Percentiles rank a stretch among this genome's conserved stretches.
Conservation (phyloP, 2,113 vertebrate species). For the Kryptolebias marmoratus region DNA sequence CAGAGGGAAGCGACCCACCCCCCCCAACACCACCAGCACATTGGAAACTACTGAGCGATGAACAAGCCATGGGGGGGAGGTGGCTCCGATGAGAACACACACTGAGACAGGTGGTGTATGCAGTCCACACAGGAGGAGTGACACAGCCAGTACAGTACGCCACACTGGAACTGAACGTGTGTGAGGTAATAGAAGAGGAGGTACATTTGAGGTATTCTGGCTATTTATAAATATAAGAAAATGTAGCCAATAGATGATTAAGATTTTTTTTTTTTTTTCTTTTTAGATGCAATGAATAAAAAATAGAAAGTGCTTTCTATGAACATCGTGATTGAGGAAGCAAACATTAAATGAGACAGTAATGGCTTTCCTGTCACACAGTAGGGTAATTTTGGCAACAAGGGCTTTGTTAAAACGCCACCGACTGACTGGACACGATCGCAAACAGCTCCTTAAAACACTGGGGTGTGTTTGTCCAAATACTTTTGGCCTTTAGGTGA, state of each 20-base stretch:
- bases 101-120: conserved; percentile 28
- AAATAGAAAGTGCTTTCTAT: conserved; percentile 22
- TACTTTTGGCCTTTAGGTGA: no score
- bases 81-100: neutral
- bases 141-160: conserved; percentile 22
- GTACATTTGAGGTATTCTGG: conserved; percentile 61
- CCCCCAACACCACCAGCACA: neutral
- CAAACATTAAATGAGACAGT: neutral
- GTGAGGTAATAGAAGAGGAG: conserved; percentile 62
- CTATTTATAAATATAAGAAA: neutral
- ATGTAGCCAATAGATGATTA: neutral
- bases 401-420: no score
- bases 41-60: neutral
- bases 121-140: conserved; percentile 6
- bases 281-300: conserved; percentile 4
- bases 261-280: neutral
- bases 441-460: no score
- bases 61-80: neutral
- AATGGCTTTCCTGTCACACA: neutral
- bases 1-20: conserved; percentile 18
- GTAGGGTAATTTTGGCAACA: no score
- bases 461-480: no score
- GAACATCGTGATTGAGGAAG: neutral
- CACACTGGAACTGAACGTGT: conserved; percentile 17
- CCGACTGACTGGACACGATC: no score